Percentiles rank a stretch among this genome's conserved stretches.
These are phyloP conservation scores for Anolis carolinensis DNA, from an alignment of 2,113 vertebrate genomes.

Conservation along the genomic window DNA sequence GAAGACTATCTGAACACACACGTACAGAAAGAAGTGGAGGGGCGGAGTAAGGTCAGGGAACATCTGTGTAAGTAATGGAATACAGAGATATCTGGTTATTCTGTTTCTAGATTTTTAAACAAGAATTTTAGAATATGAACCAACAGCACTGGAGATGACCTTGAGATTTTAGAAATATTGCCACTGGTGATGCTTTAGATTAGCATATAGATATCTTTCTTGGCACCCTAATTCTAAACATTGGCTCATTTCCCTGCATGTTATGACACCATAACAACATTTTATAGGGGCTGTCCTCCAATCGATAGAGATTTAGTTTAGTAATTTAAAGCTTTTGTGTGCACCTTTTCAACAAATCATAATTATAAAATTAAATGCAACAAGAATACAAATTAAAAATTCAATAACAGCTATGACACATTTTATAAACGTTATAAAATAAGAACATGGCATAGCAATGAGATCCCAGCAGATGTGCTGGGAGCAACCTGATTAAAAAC, in stretches of 20 bases:
- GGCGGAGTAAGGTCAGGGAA: not conserved
- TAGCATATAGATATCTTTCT: not conserved
- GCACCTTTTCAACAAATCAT: not conserved
- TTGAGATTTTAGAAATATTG: not conserved
- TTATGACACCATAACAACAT: not conserved
- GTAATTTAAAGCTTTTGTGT: not conserved
- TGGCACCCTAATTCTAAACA: not conserved
- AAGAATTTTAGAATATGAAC: not conserved
- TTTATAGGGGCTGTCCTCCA: not conserved
- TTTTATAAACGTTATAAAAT: not conserved
- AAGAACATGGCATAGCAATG: not conserved
- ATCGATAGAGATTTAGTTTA: not conserved
- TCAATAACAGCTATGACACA: not conserved
- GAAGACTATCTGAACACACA: not conserved
- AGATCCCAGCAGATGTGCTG: not conserved
- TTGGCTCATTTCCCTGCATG: not conserved
- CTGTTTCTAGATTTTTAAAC: not conserved
- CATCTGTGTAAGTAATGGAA: constrained; percentile 1
- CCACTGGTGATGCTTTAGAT: not conserved
- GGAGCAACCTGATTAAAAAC: not conserved
- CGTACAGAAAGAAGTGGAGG: not conserved
- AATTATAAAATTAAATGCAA: not conserved
- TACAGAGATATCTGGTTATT: not conserved
- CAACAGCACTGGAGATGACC: not conserved
- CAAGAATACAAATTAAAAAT: not conserved